A percentile compares a stretch with the other conserved stretches of the same genome.
These are phyloP conservation scores for Subanguina moxae DNA, from an alignment of 1,140 invertebrate genomes.

Conservation along the genomic window DNA sequence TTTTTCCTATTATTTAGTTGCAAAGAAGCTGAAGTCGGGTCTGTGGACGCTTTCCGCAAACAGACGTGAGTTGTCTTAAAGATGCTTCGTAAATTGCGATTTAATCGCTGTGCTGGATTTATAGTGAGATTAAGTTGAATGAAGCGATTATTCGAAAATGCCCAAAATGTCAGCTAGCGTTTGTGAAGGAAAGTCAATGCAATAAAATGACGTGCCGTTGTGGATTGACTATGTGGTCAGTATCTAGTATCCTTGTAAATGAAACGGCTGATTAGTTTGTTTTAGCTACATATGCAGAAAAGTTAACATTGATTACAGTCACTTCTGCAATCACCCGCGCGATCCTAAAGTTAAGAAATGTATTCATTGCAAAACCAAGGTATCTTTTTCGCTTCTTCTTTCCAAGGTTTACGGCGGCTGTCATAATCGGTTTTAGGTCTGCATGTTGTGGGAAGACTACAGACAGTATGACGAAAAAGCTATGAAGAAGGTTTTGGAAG, in stretches of 20 bases:
- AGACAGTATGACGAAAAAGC: constrained; percentile 8
- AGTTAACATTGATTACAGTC: not conserved
- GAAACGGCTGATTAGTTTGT: not conserved
- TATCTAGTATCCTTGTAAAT: not conserved
- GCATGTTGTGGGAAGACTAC: constrained; percentile 10
- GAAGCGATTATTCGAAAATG: constrained; percentile 8
- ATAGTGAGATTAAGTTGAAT: constrained; percentile 8
- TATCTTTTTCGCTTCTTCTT: too few relatives aligned
- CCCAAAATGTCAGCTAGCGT: not conserved
- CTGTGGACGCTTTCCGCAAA: not conserved
- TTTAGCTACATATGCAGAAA: constrained; percentile 5
- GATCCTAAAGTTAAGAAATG: not conserved
- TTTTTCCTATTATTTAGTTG: too few relatives aligned
- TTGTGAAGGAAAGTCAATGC: not conserved
- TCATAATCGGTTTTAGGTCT: not conserved
- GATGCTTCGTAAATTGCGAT: not conserved
- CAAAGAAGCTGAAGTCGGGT: not conserved
- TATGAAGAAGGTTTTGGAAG: constrained; percentile 3
- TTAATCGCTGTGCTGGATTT: not conserved
- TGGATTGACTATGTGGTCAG: constrained; percentile 3
- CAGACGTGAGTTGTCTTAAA: not conserved
- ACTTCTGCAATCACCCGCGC: not conserved
- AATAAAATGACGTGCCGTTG: constrained; percentile 14
- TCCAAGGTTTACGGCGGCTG: too few relatives aligned
- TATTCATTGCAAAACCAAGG: not conserved